Conservation (phyloP, 2,888 invertebrate species). For the Chrysodeixis includens region DNA sequence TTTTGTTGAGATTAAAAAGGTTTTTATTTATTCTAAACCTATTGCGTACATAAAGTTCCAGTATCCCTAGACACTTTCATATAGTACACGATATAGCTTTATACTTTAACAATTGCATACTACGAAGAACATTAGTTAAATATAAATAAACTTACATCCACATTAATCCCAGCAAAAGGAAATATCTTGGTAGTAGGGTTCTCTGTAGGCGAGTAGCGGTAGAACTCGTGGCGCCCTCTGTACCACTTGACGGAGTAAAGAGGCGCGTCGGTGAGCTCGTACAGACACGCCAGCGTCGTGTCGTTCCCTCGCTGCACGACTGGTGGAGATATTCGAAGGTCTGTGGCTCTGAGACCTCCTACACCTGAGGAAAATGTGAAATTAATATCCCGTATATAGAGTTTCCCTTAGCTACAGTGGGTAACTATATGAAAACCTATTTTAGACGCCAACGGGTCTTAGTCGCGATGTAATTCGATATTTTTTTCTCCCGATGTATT, state of each 20-base stretch:
- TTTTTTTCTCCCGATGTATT: too few species aligned
- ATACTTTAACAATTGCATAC: too few species aligned
- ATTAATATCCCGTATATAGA: neutral
- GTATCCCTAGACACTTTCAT: too few species aligned
- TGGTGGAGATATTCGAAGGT: conserved; percentile 89
- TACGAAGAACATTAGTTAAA: too few species aligned
- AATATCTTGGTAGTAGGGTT: conserved; percentile 91
- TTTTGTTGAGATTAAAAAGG: too few species aligned
- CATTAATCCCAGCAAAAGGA: conserved; percentile 91
- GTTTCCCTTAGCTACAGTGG: too few species aligned
- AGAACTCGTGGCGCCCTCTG: conserved; percentile 91
- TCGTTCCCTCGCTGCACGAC: conserved; percentile 90
- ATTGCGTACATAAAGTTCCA: too few species aligned
- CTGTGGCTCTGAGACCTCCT: conserved; percentile 87
- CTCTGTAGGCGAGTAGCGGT: conserved; percentile 91
- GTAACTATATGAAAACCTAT: too few species aligned
- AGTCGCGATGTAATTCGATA: too few species aligned
- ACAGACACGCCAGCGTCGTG: conserved; percentile 89
- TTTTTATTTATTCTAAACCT: too few species aligned
- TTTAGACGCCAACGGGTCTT: too few species aligned
- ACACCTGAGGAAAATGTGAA: conserved; percentile 66
- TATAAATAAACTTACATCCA: conserved; percentile 88
- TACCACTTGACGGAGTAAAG: conserved; percentile 93
- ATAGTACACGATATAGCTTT: too few species aligned
- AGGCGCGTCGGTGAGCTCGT: conserved; percentile 91